A percentile compares a stretch with the other conserved stretches of the same genome.
Conservation (phyloP, 2,888 invertebrate genomes). For the Oscheius sp. region DNA sequence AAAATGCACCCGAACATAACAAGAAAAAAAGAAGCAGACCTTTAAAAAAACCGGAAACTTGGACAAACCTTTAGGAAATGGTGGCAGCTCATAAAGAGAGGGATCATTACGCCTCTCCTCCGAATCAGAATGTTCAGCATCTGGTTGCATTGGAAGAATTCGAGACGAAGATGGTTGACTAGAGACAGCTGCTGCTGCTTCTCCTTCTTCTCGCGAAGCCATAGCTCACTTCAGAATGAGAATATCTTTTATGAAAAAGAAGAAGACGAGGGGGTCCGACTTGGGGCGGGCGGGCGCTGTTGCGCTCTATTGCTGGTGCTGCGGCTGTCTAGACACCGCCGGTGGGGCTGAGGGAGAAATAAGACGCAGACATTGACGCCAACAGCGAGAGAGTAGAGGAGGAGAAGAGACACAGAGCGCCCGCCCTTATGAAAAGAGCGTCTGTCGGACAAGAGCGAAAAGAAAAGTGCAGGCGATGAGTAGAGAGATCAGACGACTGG, state of each 20-base stretch:
- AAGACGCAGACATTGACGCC: slow-evolving; percentile 14
- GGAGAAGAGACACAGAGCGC: neutral
- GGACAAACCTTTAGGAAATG: slow-evolving; percentile 14
- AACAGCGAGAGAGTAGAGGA: neutral
- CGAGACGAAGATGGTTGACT: slow-evolving; percentile 5
- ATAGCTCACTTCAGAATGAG: neutral
- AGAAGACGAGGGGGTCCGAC: neutral
- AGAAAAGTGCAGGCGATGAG: neutral
- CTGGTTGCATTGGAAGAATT: neutral
- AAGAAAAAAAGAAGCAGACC: neutral
- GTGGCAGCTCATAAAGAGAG: slow-evolving; percentile 1
- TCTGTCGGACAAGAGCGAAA: neutral
- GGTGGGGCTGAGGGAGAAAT: slow-evolving; percentile 9
- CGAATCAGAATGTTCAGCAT: neutral
- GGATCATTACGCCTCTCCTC: neutral
- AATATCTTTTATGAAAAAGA: neutral
- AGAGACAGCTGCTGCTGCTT: neutral
- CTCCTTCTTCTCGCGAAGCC: neutral
- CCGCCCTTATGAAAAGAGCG: neutral
- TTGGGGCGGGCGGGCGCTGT: neutral
- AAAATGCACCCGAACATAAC: neutral
- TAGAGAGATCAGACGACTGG: slow-evolving; percentile 14
- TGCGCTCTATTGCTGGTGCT: neutral
- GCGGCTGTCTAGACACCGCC: slow-evolving; percentile 29
- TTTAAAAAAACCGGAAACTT: neutral